Conservation (phyloP, 2,888 invertebrate genomes). For the Chouioia cunea region DNA sequence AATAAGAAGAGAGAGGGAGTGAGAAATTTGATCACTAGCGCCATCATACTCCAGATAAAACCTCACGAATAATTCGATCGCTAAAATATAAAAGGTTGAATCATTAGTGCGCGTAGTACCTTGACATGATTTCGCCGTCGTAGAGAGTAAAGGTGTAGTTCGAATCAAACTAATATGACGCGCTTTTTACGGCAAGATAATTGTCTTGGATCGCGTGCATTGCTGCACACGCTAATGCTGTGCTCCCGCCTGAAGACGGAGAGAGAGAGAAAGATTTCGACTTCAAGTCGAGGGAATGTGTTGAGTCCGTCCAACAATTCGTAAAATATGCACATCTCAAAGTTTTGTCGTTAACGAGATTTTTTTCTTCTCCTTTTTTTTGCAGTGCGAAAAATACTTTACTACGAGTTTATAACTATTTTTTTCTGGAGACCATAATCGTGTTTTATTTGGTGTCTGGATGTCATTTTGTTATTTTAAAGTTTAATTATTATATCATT, state of each 20-base stretch:
- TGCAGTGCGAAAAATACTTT: too few relatives aligned
- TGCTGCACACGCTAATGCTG: constrained; percentile 16
- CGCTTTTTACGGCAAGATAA: constrained; percentile 18
- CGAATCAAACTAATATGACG: constrained; percentile 16
- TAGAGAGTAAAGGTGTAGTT: constrained; percentile 28
- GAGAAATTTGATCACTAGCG: background rate
- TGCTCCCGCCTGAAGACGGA: background rate
- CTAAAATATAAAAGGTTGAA: background rate
- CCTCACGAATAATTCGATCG: constrained; percentile 2
- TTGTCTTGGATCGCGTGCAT: constrained; percentile 9
- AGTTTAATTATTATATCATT: too few relatives aligned
- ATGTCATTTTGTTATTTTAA: too few relatives aligned
- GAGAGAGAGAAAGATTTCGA: constrained; percentile 24
- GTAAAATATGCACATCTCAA: constrained; percentile 10
- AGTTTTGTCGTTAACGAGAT: constrained; percentile 4
- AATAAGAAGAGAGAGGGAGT: background rate
- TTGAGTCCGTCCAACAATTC: constrained; percentile 24
- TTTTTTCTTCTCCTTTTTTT: too few relatives aligned
- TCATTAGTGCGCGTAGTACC: constrained; percentile 1
- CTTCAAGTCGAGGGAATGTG: constrained; percentile 38
- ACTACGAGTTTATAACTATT: too few relatives aligned
- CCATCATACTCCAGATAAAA: background rate
- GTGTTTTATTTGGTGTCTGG: too few relatives aligned
- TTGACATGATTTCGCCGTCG: constrained; percentile 40
- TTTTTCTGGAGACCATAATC: too few relatives aligned